These are phyloP conservation scores for Asbolus verrucosus DNA, from an alignment of 1,140 invertebrate species.

Conservation along the genomic window DNA sequence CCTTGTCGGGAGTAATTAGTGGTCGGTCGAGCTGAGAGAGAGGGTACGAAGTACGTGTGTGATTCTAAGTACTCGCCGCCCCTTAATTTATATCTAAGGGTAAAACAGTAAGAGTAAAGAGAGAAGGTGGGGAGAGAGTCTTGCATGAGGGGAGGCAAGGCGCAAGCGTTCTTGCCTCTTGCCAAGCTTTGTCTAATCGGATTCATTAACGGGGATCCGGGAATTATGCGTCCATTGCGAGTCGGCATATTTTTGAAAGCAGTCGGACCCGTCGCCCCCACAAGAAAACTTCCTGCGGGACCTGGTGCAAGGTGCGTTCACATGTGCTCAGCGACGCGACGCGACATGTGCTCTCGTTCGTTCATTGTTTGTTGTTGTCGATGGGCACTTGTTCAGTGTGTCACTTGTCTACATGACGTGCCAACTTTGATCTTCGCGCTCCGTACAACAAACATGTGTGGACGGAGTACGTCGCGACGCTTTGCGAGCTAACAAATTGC, in stretches of 20 bases:
- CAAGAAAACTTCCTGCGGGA: constrained; percentile 59
- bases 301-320: constrained; percentile 57
- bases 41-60: constrained; percentile 61
- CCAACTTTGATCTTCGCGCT: too few relatives aligned
- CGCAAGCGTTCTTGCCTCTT: constrained; percentile 66
- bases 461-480: too few relatives aligned
- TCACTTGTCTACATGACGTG: too few relatives aligned
- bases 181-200: constrained; percentile 69
- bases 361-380: too few relatives aligned
- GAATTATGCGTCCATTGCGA: constrained; percentile 69
- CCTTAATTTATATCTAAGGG: constrained; percentile 66
- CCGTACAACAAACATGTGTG: too few relatives aligned
- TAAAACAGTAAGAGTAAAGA: constrained; percentile 65
- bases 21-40: constrained; percentile 60
- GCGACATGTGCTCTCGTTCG: too few relatives aligned
- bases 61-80: constrained; percentile 65
- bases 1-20: constrained; percentile 63
- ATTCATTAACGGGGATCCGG: constrained; percentile 69
- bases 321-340: neutral
- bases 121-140: constrained; percentile 57
- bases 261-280: constrained; percentile 61
- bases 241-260: constrained; percentile 66
- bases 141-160: constrained; percentile 61
- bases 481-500: too few relatives aligned
- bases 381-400: too few relatives aligned